Evolutionary conservation across 1,140 invertebrate species (phyloP), one percentile per base, ranked within the genome.

Genomic region (Luehdorfia chinensis): DNA sequence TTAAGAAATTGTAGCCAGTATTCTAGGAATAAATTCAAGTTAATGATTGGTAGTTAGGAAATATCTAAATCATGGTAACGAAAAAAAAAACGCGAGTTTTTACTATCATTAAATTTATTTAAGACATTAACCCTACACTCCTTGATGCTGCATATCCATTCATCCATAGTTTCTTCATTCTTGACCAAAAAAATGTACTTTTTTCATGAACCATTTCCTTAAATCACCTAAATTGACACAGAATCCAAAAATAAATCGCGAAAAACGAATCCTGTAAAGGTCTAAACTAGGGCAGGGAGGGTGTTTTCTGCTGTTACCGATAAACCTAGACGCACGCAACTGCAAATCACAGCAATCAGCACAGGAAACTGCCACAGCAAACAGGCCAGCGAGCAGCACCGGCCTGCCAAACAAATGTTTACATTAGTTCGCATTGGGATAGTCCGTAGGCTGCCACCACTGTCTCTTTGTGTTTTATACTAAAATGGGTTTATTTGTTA

Each of bases 361-460:
- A 81, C 78, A 76, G 81, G 69, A 80, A 59, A 81, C 81, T 79
- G 81, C 81, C 75, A 77, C 81, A 85, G 81, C 81, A 84, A 76
- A 76, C 81, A 84, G 81, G 81, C 81, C 81, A 85, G 81, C 81
- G 76, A 61, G 70, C 78, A 75, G 67, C 79, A 84, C 79, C 81
- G 79, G 81, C 81, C 81, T 85, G 81, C 75, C 79, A 79, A 86
- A 86, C 79, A 84, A 86, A 84, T 61, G 64, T 57, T 66, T 50
- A 64, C 59, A 67, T 83, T 85, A 85, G 75, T 76, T 48, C 57
- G 43, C n/a, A 65, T 50, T 71, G 60, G 56, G 47, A 56, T 54
- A 12, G 19, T 53, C 47, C 47, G 27, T 45, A 34, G 53, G 43
- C 31, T 50, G 39, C 56, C 50, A 54, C 48, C 60, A 56, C n/a